Percentiles rank a stretch among this genome's conserved stretches.
These are phyloP conservation scores for Lepus oiostolus DNA, from an alignment of 2,797 vertebrate species.

Conservation along the genomic window DNA sequence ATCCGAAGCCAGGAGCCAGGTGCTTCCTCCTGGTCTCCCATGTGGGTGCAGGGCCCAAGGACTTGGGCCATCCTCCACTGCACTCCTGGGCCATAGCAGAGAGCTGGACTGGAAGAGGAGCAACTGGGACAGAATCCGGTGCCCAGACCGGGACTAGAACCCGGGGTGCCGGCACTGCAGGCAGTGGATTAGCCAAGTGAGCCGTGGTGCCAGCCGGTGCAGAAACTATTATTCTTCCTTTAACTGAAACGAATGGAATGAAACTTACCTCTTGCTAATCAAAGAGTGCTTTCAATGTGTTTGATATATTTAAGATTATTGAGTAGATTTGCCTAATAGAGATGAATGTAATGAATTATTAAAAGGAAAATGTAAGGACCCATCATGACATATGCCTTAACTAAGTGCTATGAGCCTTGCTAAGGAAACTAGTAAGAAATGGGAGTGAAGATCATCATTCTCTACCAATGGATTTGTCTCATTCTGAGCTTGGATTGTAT, in stretches of 20 bases:
- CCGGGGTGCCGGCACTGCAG: too few species aligned
- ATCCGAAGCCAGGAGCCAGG: too few species aligned
- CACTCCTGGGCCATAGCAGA: too few species aligned
- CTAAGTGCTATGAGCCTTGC: not conserved
- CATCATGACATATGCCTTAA: not conserved
- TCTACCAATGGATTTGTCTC: not conserved
- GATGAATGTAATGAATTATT: not conserved
- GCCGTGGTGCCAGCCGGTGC: too few species aligned
- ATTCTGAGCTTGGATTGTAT: not conserved
- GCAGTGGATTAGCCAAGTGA: too few species aligned
- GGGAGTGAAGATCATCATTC: not conserved
- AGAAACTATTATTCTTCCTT: not conserved
- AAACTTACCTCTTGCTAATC: not conserved
- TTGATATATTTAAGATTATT: not conserved
- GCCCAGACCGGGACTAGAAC: too few species aligned
- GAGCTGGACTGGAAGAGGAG: too few species aligned
- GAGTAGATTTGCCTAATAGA: not conserved
- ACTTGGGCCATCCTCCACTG: too few species aligned
- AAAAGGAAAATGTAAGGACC: not conserved
- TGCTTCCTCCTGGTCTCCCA: too few species aligned
- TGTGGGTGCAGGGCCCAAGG: too few species aligned
- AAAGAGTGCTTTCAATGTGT: not conserved
- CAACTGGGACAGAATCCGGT: too few species aligned
- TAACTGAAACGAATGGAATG: not conserved
- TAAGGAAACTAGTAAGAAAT: not conserved